A percentile compares a stretch with the other conserved stretches of the same genome.
Evolutionary conservation across 2,113 vertebrate species (phyloP).

Genomic region (Mormyrus iriodes): DNA sequence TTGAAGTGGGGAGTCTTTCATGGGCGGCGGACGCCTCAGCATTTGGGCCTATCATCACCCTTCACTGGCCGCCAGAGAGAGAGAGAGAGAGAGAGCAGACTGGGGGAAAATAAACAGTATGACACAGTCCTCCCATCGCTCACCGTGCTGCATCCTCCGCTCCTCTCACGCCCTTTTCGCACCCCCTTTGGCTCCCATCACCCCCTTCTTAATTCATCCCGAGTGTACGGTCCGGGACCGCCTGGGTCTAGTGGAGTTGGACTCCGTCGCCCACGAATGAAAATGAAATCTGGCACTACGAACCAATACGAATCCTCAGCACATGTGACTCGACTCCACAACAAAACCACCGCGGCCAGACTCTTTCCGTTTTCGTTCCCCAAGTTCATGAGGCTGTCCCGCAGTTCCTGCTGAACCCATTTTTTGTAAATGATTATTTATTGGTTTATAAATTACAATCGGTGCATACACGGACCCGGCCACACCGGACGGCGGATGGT

Average conservation of each 20-base stretch:
- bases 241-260: neutral
- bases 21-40: neutral
- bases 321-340: neutral
- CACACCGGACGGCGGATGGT: neutral
- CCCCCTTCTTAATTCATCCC: neutral
- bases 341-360: neutral
- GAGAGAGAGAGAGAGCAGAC: neutral
- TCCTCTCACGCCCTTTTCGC: neutral
- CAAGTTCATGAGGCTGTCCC: neutral
- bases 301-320: neutral
- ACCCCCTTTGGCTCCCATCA: neutral
- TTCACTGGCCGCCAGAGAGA: neutral
- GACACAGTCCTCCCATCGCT: conserved; percentile 11
- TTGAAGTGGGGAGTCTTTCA: conserved; percentile 12
- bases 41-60: conserved; percentile 14
- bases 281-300: neutral
- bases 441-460: neutral
- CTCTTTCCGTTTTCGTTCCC: neutral
- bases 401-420: neutral
- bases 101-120: conserved; percentile 18
- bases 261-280: neutral
- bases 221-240: neutral
- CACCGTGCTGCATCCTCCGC: neutral
- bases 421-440: neutral
- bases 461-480: neutral